phyloP scores from a whole-genome alignment of 1,140 invertebrate species.

The Musca vetustissima region DNA sequence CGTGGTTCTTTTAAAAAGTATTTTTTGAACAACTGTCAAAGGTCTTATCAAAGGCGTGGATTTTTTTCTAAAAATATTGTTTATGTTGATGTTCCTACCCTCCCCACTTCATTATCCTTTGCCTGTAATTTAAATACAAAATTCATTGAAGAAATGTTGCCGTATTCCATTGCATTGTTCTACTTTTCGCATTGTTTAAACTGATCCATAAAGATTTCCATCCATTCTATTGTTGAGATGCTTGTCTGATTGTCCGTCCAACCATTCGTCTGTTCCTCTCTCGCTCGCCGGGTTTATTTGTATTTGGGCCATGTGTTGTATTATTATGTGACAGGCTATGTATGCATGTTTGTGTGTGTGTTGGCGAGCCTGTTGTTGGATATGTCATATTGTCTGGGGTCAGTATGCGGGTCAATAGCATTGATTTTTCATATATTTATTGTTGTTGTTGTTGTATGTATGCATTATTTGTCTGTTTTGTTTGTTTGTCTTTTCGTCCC shows the following conservation, averaged over 20 bases:
- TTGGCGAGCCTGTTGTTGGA: too few species aligned
- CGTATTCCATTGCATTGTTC: constrained; percentile 13
- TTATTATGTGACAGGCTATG: too few species aligned
- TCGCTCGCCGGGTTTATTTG: too few species aligned
- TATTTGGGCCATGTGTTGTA: too few species aligned
- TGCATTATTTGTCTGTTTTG: constrained; percentile 10
- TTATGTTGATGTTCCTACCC: neutral
- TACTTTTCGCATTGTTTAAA: constrained; percentile 9
- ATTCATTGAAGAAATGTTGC: neutral
- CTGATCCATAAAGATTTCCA: constrained; percentile 1
- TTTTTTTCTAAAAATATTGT: neutral
- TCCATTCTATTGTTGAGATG: neutral
- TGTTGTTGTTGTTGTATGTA: neutral
- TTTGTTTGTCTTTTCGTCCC: constrained; percentile 1
- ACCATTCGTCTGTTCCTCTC: too few species aligned
- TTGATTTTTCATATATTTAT: neutral
- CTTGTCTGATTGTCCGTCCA: too few species aligned
- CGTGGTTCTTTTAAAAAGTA: too few species aligned
- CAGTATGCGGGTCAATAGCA: constrained; percentile 24
- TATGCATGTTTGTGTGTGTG: too few species aligned
- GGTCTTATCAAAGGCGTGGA: too few species aligned
- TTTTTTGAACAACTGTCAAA: too few species aligned
- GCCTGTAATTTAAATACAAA: neutral
- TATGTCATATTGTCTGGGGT: constrained; percentile 9
- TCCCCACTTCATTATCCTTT: neutral